Base-by-base conservation (phyloP, 2,113 vertebrate genomes). In the Nannobrachium achirus region DNA sequence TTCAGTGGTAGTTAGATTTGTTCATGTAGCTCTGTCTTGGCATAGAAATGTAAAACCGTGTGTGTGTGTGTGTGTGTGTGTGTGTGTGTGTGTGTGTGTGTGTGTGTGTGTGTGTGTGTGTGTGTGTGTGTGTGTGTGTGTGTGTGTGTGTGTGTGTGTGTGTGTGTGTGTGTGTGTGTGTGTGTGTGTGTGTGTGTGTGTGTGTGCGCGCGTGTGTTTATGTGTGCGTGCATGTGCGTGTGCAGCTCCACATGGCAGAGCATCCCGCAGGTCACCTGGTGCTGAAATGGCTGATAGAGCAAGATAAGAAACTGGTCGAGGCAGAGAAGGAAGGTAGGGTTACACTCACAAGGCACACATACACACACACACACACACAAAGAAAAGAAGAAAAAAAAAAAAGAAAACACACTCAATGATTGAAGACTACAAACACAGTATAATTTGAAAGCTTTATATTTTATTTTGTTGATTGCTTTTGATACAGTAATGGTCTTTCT, bases 221-320 rank as follows among this genome's bases (percentile, higher is more conserved):
- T 48, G 41, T 40, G 13, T n/a, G 16, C 14, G 10, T 46, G n/a
- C 15, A 19, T n/a, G 39, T 41, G 56, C 49, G 7, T 20, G 48
- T 8, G 14, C 68, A 99, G 98, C 93, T 99, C 68, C 97, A 99
- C 75, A 82, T 98, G 83, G 96, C 93, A 0, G 97, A 99, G 63
- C 97, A 99, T 83, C 95, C 97, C 0, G 95, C 96, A 7, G 97
- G 97, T 69, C 98, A 99, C 81, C 90, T 99, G 13, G 95, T 99
- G 81, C 92, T 99, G 71, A 99, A 97, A 61, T 98, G 98, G 97
- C 87, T 99, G 70, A 92, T 99, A 53, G 95, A 98, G 60, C 95
- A 98, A 89, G 97, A 98, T 81, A 75, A 89, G 70, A 93, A 91
- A 52, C 88, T 95, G 92, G 89, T 82, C 39, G 91, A 94, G 63